Evolutionary conservation across 2,888 invertebrate species (phyloP), one percentile per base, ranked within the genome.

Genomic region (Aphidius colemani): DNA sequence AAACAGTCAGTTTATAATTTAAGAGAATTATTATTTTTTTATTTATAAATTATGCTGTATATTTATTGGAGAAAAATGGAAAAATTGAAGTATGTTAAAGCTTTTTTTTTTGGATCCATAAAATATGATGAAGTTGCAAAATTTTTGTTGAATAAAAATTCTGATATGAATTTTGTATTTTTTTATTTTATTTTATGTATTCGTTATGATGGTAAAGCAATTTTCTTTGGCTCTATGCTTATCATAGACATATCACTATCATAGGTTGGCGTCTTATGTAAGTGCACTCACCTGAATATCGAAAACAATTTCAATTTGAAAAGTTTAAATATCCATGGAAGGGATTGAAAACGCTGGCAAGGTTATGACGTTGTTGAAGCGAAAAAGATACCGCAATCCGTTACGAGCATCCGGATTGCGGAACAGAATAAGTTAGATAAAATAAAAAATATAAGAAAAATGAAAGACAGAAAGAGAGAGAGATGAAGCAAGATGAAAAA

Each of bases 231-330:
- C 30, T 30, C 7, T 41, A 40, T 13, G 40, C 48, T 55, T 62
- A 46, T 49, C 57, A 57, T 46, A 57, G 57, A 45, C 57, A 39
- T 57, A 57, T 57, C 57, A 57, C 57, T 48, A 30, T 30, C 30
- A 30, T 30, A 5, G 30, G 46, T 11, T 46, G 57, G 48, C 46
- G 40, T 57, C 44, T 61, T 13, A 55, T 10, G 11, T 13, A 41
- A 44, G 50, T 69, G 71, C 73, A 74, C 75, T 77, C 71, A 71
- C 69, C 68, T 70, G 71, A 66, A 76, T 78, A 78, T 78, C 75
- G 77, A 76, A 75, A 79, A 79, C 76, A 78, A 78, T 79, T 79
- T 79, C 78, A 75, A 79, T 79, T 77, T 77, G 73, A 77, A 78
- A 77, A 79, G 79, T 79, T 79, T 78, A 76, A 77, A 77, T 74